phyloP scores from a whole-genome alignment of 92 coral and sea anemone genomes.

The Pocillopora meandrina region DNA sequence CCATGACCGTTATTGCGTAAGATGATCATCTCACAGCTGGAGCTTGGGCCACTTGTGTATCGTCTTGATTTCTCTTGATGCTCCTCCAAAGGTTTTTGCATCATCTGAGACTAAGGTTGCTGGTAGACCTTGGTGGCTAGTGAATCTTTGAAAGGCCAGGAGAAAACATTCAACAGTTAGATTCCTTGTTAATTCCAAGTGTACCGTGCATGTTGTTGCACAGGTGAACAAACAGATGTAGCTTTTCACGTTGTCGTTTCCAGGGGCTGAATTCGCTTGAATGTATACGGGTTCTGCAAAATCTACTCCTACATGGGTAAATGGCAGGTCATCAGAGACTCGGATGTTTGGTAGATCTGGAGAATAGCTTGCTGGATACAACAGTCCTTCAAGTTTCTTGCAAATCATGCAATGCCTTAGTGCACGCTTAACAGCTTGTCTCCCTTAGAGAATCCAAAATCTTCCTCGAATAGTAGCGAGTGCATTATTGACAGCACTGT shows the following conservation, averaged over 20 bases:
- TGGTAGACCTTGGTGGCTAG: conserved; percentile 40
- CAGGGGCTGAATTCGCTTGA: not conserved
- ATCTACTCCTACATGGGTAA: conserved; percentile 20
- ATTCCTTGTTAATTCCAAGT: conserved; percentile 35
- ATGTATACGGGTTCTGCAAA: conserved; percentile 6
- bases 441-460: conserved; percentile 42
- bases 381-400: conserved; percentile 19
- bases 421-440: conserved; percentile 29
- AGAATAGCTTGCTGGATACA: not conserved
- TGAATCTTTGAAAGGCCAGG: conserved; percentile 47
- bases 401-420: conserved; percentile 10
- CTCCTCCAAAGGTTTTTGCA: conserved; percentile 33
- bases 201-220: conserved; percentile 51
- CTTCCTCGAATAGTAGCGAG: conserved; percentile 27
- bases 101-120: conserved; percentile 52
- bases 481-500: conserved; percentile 18
- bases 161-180: conserved; percentile 27
- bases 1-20: no score
- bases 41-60: no score
- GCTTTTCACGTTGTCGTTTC: not conserved
- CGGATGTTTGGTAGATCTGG: conserved; percentile 30
- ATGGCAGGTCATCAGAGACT: conserved; percentile 30
- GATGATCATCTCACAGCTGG: no score
- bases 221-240: conserved; percentile 53
- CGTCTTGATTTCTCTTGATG: conserved; percentile 32